Evolutionary conservation across 1,140 invertebrate genomes (phyloP).

Genomic region (Brachionus angularis): DNA sequence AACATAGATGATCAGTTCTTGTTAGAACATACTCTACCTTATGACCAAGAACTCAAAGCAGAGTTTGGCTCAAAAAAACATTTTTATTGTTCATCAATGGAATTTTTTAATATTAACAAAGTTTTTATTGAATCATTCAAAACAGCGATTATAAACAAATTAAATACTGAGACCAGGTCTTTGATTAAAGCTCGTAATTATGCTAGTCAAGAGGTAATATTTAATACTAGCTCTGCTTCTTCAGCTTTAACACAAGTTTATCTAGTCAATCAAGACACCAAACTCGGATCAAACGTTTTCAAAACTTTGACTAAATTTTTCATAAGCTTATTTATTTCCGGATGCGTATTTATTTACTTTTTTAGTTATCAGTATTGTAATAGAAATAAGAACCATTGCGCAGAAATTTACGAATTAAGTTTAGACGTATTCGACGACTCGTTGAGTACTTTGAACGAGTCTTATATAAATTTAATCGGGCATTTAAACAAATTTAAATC

Average conservation of each 20-base stretch:
- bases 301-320: background rate
- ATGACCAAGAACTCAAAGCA: background rate
- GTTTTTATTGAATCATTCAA: conserved; percentile 30
- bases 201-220: too few species aligned
- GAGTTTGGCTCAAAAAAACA: background rate
- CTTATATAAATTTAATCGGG: background rate
- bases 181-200: background rate
- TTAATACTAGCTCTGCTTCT: too few species aligned
- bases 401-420: conserved; percentile 32
- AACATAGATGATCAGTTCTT: too few species aligned
- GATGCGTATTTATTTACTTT: conserved; percentile 30
- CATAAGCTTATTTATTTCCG: background rate
- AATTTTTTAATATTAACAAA: background rate
- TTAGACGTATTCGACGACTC: conserved; percentile 13
- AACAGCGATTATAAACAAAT: background rate
- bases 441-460: conserved; percentile 2
- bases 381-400: conserved; percentile 15
- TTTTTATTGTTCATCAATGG: background rate
- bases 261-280: background rate
- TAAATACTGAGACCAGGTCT: background rate
- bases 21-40: background rate
- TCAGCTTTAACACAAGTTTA: too few species aligned
- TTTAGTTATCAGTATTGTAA: conserved; percentile 10
- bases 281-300: background rate
- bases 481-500: background rate